Base-by-base conservation (phyloP, 1,140 invertebrate species). In the Megalopta genalis region DNA sequence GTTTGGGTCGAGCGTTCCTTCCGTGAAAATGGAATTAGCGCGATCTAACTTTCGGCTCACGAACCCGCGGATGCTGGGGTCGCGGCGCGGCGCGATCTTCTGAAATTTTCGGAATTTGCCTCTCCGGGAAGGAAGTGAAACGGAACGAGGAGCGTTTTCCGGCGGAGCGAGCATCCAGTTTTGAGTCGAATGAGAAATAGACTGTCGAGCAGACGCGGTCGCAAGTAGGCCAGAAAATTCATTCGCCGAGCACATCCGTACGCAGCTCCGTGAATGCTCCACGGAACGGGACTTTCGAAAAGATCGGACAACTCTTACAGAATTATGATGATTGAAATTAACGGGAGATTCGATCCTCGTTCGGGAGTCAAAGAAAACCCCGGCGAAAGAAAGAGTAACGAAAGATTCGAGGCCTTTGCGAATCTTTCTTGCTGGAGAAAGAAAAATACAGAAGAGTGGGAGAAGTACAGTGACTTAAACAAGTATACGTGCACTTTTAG, bases 141-240 rank as follows among this genome's bases (percentile, higher is more conserved):
- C 57, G 66, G 66, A 70, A 77, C 10, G 66, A 21, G 18, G 49
- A 69, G 49, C 57, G 68, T 49, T 77, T 70, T 77, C 74, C 66
- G 37, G 54, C 39, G 59, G 52, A 69, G 21, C 37, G 65, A 68
- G 21, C 65, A 60, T 23, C n/a, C 46, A 27, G 54, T 18, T 77
- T 49, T 23, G 39, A 46, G 25, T 49, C 46, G 65, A 77, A 77
- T 69, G 39, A 69, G 54, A 69, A 77, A 21, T 32, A 69, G 54
- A 68, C 39, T 32, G 14, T 16, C n/a, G 21, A 23, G 52, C 54
- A 60, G 49, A 74, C 8, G 27, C 18, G 21, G 27, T 7, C 8
- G 52, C 23, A 75, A 74, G 18, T 60, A 14, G 73, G 65, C 54
- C n/a, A 49, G 25, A 23, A 60, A 46, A 68, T 68, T 69, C 42